Evolutionary conservation across 2,113 vertebrate genomes (phyloP).

Genomic region (Pagrus major): DNA sequence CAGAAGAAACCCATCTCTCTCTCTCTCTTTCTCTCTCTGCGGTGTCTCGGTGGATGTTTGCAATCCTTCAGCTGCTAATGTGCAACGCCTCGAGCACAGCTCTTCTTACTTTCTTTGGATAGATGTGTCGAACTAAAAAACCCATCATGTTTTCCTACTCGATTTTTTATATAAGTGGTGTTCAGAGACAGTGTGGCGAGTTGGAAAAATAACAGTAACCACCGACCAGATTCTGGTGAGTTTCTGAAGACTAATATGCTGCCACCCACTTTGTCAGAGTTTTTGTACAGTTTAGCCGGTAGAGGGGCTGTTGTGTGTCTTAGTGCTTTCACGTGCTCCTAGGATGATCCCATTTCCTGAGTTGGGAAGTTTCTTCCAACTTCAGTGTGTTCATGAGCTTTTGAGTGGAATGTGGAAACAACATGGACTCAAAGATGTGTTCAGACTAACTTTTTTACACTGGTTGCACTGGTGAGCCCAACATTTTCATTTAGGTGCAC

Average conservation of each 20-base stretch:
- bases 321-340: too few relatives aligned
- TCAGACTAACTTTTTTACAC: too few relatives aligned
- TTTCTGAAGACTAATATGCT: constrained; percentile 37
- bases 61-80: constrained; percentile 37
- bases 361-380: too few relatives aligned
- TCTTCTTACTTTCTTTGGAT: constrained; percentile 49
- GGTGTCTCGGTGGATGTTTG: constrained; percentile 51
- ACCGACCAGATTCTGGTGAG: constrained; percentile 34
- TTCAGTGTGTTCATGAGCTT: too few relatives aligned
- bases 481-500: too few relatives aligned
- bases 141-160: constrained; percentile 50
- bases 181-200: constrained; percentile 55
- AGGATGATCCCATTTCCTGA: too few relatives aligned
- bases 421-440: too few relatives aligned
- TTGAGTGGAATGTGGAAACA: too few relatives aligned
- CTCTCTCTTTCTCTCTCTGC: constrained; percentile 38
- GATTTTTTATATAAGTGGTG: constrained; percentile 37
- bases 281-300: constrained; percentile 12
- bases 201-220: constrained; percentile 45
- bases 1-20: too few relatives aligned
- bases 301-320: not conserved
- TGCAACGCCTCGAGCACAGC: not conserved
- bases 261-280: constrained; percentile 57
- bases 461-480: too few relatives aligned
- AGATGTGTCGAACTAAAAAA: constrained; percentile 45